Base-by-base conservation (phyloP, 2,113 vertebrate genomes). In the Tragelaphus strepsiceros region DNA sequence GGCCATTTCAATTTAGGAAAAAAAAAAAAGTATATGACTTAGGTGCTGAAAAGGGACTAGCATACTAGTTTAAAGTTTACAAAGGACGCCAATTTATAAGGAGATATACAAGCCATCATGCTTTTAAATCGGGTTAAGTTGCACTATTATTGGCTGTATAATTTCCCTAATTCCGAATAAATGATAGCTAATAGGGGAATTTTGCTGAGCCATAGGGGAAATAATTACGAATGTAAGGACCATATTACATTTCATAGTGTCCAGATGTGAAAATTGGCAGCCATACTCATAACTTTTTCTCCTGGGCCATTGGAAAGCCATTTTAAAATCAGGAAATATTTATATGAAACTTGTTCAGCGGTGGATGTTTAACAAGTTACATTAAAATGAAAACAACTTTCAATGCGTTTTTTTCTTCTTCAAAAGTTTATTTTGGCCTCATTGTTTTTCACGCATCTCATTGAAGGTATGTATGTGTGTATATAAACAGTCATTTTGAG, bases 251-350 rank as follows among this genome's bases (percentile, higher is more conserved):
- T 90, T 17, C 30, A 71, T 24, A 51, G 54, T 84, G 10, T 61
- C 39, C 35, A 39, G 58, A 88, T 84, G n/a, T 61, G 43, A 90
- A 84, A 87, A 83, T 49, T 74, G 62, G 49, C 26, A 58, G 35
- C 46, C 26, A 7, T 26, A 26, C 11, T 85, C 32, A 64, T 46
- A 71, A 28, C 32, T 53, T 91, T 86, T 90, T 53, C 58, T 87
- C 62, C 54, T 19, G 28, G 21, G 49, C 71, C 58, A 54, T 32
- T 54, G 32, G 58, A 83, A 96, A 78, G 7, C 19, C 51, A 62
- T 35, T 93, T 96, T 88, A 8, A 61, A 96, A 80, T 80, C 14
- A 56, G 43, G 21, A 96, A 96, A 64, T 97, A 49, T 13, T 82
- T 62, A 53, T 62, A 46, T 67, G 71, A 83, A 64, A 86, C 4